Conservation (phyloP, 2,797 vertebrate genomes). For the Lerista edwardsae region DNA sequence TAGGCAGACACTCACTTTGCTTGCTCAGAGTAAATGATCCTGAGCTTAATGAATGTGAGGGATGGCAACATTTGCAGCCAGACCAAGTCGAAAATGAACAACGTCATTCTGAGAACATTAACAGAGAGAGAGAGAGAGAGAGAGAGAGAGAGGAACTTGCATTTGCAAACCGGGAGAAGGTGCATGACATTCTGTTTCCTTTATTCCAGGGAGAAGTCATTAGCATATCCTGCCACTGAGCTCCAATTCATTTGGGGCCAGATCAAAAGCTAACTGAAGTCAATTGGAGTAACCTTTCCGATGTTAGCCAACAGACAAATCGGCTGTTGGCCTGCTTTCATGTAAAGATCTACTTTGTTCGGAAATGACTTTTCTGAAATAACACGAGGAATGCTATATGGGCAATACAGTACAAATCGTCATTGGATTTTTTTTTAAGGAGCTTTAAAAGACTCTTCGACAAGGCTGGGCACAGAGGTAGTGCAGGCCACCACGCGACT, state of each 20-base stretch:
- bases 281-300: neutral
- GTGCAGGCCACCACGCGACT: too few species aligned
- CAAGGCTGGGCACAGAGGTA: conserved; percentile 7
- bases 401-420: neutral
- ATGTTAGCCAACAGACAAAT: neutral
- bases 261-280: conserved; percentile 49
- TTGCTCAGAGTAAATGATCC: conserved; percentile 74
- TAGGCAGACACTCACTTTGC: conserved; percentile 68
- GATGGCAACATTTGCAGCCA: conserved; percentile 73
- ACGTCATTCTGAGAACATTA: conserved; percentile 62
- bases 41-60: conserved; percentile 74
- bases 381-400: neutral
- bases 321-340: conserved; percentile 32
- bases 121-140: conserved; percentile 56
- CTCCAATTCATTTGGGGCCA: conserved; percentile 55
- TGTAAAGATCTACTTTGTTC: conserved; percentile 11
- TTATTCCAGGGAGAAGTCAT: conserved; percentile 56
- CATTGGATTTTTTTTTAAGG: neutral
- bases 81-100: conserved; percentile 73
- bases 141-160: conserved; percentile 51
- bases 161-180: conserved; percentile 73
- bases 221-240: conserved; percentile 46
- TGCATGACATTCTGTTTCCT: conserved; percentile 72
- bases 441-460: conserved; percentile 36
- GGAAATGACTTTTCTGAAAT: neutral